Base-by-base conservation (phyloP, 2,113 vertebrate genomes). In the Salvator merianae region DNA sequence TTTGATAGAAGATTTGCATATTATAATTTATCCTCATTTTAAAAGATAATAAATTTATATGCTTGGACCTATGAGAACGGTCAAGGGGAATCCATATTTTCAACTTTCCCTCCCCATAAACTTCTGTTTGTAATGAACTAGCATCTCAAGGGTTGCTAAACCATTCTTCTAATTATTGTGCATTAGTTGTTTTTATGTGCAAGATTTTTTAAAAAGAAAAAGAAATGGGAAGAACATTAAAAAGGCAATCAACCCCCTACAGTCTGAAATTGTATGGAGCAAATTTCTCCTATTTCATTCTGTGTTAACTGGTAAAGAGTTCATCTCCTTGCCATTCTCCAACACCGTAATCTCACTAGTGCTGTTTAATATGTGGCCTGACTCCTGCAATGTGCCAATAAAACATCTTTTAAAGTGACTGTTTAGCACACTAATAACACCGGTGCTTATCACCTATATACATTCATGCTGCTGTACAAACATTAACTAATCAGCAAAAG, bases 371-470 rank as follows among this genome's bases (percentile, higher is more conserved):
- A 80, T 86, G 65, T 72, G 34, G 74, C 88, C 77, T 89, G 70
- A 75, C 62, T 84, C 66, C 65, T 78, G 87, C 76, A 87, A 82
- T 66, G 50, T 89, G 91, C 90, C 92, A 91, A 92, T 92, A 91
- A 88, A 90, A 79, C 86, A 66, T 87, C 78, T 73, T 90, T 90
- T 90, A 65, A 93, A 90, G 53, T 89, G 73, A 53, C 72, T 90
- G 72, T 43, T 93, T 92, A 91, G 66, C 84, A 80, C 79, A 81
- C 63, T 77, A 83, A 84, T 81, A 88, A 87, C 87, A 87, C 74
- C 72, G 6, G 7, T 79, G 74, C 80, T 92, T 88, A 91, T 77
- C 73, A 62, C 86, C 83, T 78, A 69, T 75, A 40, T 74, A 80
- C n/a, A 69, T 73, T 89, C 0, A 0, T 89, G 84, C 79, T 83